These are phyloP conservation scores for Micronycteris hirsuta DNA, from an alignment of 2,113 vertebrate genomes.

Conservation along the genomic window DNA sequence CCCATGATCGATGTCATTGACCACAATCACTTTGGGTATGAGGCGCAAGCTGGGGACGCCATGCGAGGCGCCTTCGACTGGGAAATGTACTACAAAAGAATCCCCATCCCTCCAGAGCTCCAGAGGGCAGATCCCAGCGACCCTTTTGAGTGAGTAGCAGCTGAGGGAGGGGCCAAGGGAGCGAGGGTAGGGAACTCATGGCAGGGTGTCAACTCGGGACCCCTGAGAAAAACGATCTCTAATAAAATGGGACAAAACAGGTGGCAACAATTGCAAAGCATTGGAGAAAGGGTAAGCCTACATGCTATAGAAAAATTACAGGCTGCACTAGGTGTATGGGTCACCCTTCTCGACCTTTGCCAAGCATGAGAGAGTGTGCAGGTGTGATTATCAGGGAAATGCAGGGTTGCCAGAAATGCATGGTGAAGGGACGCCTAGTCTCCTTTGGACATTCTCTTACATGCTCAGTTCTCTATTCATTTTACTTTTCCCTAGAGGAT, in stretches of 20 bases:
- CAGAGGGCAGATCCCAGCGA: conserved; percentile 90
- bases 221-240: conserved; percentile 7
- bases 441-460: neutral
- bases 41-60: conserved; percentile 92
- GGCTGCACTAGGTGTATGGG: neutral
- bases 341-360: neutral
- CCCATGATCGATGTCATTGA: conserved; percentile 96
- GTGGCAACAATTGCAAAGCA: neutral
- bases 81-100: conserved; percentile 97
- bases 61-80: conserved; percentile 95
- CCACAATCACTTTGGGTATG: conserved; percentile 95
- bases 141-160: conserved; percentile 90
- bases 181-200: neutral
- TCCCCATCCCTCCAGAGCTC: conserved; percentile 91
- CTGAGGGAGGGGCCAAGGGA: conserved; percentile 40
- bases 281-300: neutral
- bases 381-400: neutral
- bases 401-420: neutral
- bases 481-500: conserved; percentile 27
- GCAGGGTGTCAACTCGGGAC: neutral
- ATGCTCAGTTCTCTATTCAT: neutral
- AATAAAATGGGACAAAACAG: conserved; percentile 44
- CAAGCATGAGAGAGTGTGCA: neutral
- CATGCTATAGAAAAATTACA: conserved; percentile 25
- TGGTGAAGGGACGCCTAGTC: neutral